These are phyloP conservation scores for Sinonovacula constricta DNA, from an alignment of 1,140 invertebrate genomes.

Conservation along the genomic window DNA sequence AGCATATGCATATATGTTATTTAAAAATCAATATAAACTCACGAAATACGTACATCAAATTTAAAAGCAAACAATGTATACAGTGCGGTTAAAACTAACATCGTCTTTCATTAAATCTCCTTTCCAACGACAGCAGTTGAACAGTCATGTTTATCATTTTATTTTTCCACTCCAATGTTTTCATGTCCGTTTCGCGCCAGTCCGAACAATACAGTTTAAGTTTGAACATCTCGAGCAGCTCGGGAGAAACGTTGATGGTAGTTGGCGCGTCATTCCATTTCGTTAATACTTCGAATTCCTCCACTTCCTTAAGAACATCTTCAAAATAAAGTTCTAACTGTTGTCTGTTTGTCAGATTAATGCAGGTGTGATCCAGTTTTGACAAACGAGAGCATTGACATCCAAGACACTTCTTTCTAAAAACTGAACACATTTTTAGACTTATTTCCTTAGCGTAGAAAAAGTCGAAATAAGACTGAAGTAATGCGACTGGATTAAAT, in stretches of 20 bases:
- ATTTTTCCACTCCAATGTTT: slow-evolving; percentile 33
- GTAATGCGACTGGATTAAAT: too few relatives aligned
- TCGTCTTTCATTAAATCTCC: not conserved
- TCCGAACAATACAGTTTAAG: slow-evolving; percentile 26
- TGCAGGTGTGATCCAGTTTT: slow-evolving; percentile 7
- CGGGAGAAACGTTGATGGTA: slow-evolving; percentile 6
- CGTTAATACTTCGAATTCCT: slow-evolving; percentile 8
- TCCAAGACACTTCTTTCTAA: not conserved
- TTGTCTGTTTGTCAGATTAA: slow-evolving; percentile 7
- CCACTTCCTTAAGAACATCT: slow-evolving; percentile 8
- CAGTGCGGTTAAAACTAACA: not conserved
- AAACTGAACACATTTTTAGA: not conserved
- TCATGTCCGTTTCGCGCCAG: slow-evolving; percentile 20
- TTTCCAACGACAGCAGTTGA: slow-evolving; percentile 21
- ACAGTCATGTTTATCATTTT: slow-evolving; percentile 20
- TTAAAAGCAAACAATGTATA: not conserved
- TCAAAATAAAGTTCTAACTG: slow-evolving; percentile 15
- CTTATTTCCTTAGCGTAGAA: not conserved
- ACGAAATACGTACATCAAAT: not conserved
- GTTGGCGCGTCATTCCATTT: slow-evolving; percentile 20
- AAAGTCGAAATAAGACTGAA: not conserved
- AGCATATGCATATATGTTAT: slow-evolving; percentile 6
- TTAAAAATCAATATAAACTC: not conserved
- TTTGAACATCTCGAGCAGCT: slow-evolving; percentile 12
- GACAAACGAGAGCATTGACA: not conserved